A percentile compares a stretch with the other conserved stretches of the same genome.
Evolutionary conservation across 2,797 vertebrate genomes (phyloP).

Genomic region (Sphenopsis melanotis): DNA sequence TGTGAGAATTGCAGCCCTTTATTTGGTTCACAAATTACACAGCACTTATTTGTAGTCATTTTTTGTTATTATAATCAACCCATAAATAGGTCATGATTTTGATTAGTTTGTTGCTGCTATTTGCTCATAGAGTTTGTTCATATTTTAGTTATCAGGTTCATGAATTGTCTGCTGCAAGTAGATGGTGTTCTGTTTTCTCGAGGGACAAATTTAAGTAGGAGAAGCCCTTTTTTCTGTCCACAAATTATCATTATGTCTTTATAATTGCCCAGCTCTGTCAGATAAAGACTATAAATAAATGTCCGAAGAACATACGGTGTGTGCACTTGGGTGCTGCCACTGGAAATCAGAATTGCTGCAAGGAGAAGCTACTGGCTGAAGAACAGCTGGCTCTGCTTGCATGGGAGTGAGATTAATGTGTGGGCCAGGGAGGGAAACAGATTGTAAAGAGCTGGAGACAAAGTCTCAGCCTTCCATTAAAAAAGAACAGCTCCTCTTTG

Average conservation of each 20-base stretch:
- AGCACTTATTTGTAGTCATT: background rate
- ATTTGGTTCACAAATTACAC: slow-evolving; percentile 30
- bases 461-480: background rate
- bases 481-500: background rate
- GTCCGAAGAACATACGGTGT: background rate
- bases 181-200: background rate
- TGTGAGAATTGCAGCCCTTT: background rate
- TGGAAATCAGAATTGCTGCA: background rate
- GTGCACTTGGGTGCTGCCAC: background rate
- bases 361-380: background rate
- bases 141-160: background rate
- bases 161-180: background rate
- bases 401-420: fast-evolving
- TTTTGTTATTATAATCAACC: slow-evolving; percentile 9
- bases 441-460: background rate
- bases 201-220: background rate
- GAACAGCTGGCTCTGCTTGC: background rate
- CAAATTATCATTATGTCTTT: background rate
- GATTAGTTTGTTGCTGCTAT: slow-evolving; percentile 8
- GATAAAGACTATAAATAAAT: slow-evolving; percentile 10
- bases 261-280: background rate
- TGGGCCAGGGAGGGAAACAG: background rate
- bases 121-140: background rate
- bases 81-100: slow-evolving; percentile 15
- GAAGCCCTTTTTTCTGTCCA: background rate